Evolutionary conservation across 2,113 vertebrate genomes (phyloP).

Genomic region (Chloropsis cyanopogon): DNA sequence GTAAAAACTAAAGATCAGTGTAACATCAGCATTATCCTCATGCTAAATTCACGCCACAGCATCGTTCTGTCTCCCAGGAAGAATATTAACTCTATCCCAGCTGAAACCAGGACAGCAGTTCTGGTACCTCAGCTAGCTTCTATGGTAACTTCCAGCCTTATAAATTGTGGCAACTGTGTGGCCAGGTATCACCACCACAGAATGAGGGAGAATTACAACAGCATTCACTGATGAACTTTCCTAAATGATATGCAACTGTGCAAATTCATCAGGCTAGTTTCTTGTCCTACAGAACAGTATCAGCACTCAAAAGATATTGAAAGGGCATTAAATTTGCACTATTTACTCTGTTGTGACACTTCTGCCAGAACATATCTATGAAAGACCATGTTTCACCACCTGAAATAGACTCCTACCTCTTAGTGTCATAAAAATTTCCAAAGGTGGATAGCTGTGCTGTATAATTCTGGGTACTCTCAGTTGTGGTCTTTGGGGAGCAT

Average conservation of each 20-base stretch:
- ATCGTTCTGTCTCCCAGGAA: background rate
- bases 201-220: background rate
- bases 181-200: background rate
- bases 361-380: background rate
- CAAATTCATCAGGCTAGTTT: background rate
- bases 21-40: background rate
- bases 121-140: background rate
- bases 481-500: background rate
- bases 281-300: background rate
- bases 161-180: background rate
- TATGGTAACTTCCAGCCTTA: background rate
- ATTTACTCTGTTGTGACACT: background rate
- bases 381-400: background rate
- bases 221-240: background rate
- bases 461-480: background rate
- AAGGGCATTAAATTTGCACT: background rate
- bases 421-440: background rate
- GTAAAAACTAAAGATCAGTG: background rate
- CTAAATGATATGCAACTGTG: background rate
- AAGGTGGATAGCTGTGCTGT: background rate
- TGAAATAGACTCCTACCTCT: background rate
- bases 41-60: background rate
- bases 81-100: background rate
- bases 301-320: background rate
- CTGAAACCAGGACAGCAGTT: background rate